A percentile compares a stretch with the other conserved stretches of the same genome.
These are phyloP conservation scores for Callocephalon fimbriatum DNA, from an alignment of 2,113 vertebrate genomes.

Conservation along the genomic window DNA sequence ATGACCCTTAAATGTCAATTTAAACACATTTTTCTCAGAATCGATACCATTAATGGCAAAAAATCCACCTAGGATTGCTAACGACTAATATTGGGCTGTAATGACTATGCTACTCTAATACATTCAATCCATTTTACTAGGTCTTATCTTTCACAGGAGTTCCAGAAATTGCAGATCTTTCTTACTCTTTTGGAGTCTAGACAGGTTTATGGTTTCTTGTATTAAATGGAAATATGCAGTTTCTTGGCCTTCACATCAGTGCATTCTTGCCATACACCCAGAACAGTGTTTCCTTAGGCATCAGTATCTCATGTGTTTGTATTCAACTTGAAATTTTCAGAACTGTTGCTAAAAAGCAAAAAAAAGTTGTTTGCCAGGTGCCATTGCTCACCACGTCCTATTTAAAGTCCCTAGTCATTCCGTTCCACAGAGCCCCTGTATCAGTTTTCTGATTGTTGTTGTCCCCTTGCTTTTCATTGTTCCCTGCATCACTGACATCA, in stretches of 20 bases:
- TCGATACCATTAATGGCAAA: background rate
- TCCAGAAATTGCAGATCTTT: background rate
- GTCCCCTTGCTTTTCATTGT: background rate
- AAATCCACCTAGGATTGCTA: background rate
- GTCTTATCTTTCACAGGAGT: background rate
- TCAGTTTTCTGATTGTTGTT: background rate
- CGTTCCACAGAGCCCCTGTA: fast-evolving
- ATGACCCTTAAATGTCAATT: constrained; percentile 16
- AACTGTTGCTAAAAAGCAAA: background rate
- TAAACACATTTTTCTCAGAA: constrained; percentile 33
- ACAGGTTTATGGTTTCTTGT: background rate
- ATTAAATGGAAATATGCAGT: background rate
- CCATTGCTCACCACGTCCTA: background rate
- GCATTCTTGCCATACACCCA: background rate
- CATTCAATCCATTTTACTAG: background rate
- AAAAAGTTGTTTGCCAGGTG: background rate
- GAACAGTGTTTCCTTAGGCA: background rate
- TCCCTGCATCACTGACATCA: fast-evolving
- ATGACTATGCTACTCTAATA: background rate
- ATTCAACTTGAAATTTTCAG: background rate
- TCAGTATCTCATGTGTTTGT: background rate
- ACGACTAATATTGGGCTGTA: background rate
- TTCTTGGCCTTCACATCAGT: background rate
- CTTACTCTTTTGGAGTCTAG: background rate
- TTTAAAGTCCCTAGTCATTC: background rate